Evolutionary conservation across 2,888 invertebrate genomes (phyloP).

Genomic region (Subacronicta megacephala): DNA sequence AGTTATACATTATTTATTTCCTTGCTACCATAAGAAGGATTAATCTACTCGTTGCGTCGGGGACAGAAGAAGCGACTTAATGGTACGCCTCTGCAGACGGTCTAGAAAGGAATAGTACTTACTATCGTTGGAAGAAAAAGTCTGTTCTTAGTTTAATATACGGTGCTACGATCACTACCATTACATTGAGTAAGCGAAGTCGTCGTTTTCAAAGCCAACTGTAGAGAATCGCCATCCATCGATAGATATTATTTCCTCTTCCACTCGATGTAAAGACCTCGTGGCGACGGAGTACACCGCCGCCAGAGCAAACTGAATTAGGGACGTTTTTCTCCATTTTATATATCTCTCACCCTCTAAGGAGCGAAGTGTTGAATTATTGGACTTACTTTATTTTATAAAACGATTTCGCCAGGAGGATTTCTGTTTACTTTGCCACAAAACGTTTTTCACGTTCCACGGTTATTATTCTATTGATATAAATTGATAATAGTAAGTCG

Average conservation of each 20-base stretch:
- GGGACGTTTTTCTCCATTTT: conserved; percentile 86
- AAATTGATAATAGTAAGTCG: conserved; percentile 66
- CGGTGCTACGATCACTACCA: conserved; percentile 51
- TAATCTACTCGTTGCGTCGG: conserved; percentile 29
- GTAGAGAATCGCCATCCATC: conserved; percentile 67
- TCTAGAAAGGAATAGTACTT: conserved; percentile 47
- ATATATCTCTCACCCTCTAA: conserved; percentile 81
- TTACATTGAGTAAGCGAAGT: conserved; percentile 68
- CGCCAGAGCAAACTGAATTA: conserved; percentile 85
- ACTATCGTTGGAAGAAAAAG: conserved; percentile 54
- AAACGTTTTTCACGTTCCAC: conserved; percentile 69
- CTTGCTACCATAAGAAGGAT: conserved; percentile 28
- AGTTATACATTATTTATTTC: conserved; percentile 55
- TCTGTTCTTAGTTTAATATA: conserved; percentile 53
- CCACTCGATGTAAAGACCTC: conserved; percentile 71
- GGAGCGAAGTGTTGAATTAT: conserved; percentile 87
- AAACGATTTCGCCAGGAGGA: conserved; percentile 79
- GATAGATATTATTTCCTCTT: conserved; percentile 78
- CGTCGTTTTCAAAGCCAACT: conserved; percentile 67
- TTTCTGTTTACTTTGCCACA: conserved; percentile 82
- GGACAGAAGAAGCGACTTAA: conserved; percentile 40
- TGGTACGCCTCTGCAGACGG: conserved; percentile 36
- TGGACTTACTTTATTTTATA: conserved; percentile 86
- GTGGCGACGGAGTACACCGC: conserved; percentile 75
- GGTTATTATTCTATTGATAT: conserved; percentile 72